Evolutionary conservation across 2,888 invertebrate species (phyloP).

Genomic region (Drosophila mulleri): DNA sequence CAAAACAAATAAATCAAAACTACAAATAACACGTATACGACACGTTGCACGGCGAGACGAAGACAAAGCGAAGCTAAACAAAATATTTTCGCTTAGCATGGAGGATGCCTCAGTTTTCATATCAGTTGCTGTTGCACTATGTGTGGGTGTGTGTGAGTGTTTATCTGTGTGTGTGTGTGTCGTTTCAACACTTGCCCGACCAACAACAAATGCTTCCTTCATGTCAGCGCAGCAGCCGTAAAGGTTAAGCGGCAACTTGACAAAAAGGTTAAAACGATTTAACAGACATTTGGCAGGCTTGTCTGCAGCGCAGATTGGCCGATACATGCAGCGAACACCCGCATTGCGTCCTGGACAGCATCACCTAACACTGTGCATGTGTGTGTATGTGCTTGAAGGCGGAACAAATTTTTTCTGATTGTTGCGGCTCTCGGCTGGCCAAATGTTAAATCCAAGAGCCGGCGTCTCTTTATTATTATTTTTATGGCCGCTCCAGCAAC

Average conservation of each 20-base stretch:
- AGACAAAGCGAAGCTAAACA: conserved; percentile 20
- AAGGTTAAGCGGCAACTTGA: conserved; percentile 83
- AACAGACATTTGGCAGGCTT: conserved; percentile 71
- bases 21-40: conserved; percentile 68
- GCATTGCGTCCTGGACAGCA: conserved; percentile 56
- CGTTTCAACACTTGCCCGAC: conserved; percentile 64
- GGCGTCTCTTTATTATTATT: conserved; percentile 48
- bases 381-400: conserved; percentile 53
- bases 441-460: conserved; percentile 44
- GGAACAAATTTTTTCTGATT: conserved; percentile 66
- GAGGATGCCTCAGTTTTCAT: conserved; percentile 36
- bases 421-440: conserved; percentile 51
- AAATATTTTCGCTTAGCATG: conserved; percentile 41
- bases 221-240: conserved; percentile 73
- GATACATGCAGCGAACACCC: conserved; percentile 53
- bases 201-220: conserved; percentile 72
- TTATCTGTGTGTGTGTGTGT: conserved; percentile 18
- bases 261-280: conserved; percentile 82
- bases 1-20: conserved; percentile 76
- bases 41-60: conserved; percentile 45
- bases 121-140: conserved; percentile 10
- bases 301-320: conserved; percentile 43
- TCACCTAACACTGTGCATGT: background rate
- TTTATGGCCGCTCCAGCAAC: conserved; percentile 44
- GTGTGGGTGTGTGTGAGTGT: background rate